phyloP scores from a whole-genome alignment of 2,113 vertebrate species.

The Microtus oregoni region DNA sequence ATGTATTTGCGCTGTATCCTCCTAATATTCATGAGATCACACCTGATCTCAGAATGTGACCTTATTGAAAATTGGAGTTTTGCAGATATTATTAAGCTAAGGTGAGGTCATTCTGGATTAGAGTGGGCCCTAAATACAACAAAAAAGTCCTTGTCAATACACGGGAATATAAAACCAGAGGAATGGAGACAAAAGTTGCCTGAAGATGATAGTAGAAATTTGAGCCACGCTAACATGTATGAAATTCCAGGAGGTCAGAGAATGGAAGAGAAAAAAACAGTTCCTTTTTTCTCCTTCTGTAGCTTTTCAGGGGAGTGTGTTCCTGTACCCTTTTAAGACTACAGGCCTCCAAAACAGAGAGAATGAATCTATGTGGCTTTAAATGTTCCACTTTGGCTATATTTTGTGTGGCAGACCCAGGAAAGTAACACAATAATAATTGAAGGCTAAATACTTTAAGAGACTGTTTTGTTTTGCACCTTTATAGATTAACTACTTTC shows the following conservation, averaged over 20 bases:
- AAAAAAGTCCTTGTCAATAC: background rate
- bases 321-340: background rate
- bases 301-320: background rate
- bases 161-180: background rate
- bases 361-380: background rate
- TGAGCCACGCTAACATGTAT: background rate
- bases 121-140: background rate
- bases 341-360: background rate
- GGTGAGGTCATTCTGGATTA: background rate
- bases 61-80: constrained; percentile 13
- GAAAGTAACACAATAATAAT: constrained; percentile 14
- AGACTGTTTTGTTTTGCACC: background rate
- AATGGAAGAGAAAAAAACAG: background rate
- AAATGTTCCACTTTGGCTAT: background rate
- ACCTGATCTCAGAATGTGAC: background rate
- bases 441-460: background rate
- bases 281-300: background rate
- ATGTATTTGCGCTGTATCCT: background rate
- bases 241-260: background rate
- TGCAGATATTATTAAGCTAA: background rate
- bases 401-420: background rate
- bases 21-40: background rate
- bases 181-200: background rate
- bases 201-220: background rate
- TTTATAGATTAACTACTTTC: background rate